These are phyloP conservation scores for Pectinophora gossypiella DNA, from an alignment of 1,140 invertebrate genomes.

Conservation along the genomic window DNA sequence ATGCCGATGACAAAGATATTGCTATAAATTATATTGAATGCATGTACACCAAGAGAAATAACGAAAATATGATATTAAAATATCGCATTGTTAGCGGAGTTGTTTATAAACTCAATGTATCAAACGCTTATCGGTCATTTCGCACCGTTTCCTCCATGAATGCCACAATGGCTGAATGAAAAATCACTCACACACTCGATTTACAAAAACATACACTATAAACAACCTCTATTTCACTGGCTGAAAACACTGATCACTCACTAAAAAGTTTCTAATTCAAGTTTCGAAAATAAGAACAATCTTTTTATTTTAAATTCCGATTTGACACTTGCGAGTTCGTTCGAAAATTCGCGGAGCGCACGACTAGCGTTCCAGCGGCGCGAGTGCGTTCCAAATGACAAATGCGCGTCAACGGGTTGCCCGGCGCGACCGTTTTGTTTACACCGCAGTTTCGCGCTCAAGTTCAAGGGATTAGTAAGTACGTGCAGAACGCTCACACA, in stretches of 20 bases:
- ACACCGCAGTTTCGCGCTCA: constrained; percentile 56
- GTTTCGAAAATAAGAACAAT: constrained; percentile 17
- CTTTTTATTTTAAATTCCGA: constrained; percentile 19
- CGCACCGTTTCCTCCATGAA: constrained; percentile 35
- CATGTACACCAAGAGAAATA: no score
- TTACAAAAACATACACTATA: constrained; percentile 18
- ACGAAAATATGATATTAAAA: no score
- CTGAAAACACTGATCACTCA: constrained; percentile 10
- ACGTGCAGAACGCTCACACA: no score
- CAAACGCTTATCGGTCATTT: constrained; percentile 35
- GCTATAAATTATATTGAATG: no score
- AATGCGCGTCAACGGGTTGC: constrained; percentile 64
- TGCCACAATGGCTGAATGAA: constrained; percentile 22
- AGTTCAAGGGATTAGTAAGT: constrained; percentile 64
- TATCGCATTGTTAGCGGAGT: constrained; percentile 7
- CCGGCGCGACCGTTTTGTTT: constrained; percentile 44
- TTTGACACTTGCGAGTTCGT: constrained; percentile 15
- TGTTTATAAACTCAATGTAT: constrained; percentile 16
- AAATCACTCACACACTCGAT: constrained; percentile 24
- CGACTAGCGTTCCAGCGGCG: constrained; percentile 36
- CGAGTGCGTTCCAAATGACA: constrained; percentile 58
- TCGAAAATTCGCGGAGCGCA: constrained; percentile 24
- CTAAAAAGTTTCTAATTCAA: neutral
- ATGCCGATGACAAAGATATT: no score
- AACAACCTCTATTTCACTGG: constrained; percentile 18